Conservation (phyloP, 1,140 invertebrate genomes). For the Plutomurus gul region DNA sequence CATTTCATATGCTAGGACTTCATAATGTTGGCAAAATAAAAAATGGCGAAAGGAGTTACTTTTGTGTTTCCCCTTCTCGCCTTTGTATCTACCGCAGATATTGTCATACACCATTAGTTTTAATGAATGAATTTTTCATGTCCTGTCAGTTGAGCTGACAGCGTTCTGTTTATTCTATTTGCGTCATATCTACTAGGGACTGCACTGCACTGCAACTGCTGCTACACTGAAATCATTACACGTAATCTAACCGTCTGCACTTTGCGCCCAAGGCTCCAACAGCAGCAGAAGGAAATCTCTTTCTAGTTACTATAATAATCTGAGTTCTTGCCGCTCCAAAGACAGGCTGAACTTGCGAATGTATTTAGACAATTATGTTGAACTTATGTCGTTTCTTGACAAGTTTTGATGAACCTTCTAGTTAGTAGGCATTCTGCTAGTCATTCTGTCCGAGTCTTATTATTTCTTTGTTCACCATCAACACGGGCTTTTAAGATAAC, state of each 20-base stretch:
- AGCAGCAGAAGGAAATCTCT: background rate
- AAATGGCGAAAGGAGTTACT: no score
- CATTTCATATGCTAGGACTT: no score
- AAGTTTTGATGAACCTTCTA: background rate
- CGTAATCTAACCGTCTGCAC: background rate
- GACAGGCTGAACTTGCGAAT: background rate
- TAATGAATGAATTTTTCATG: background rate
- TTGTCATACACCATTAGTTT: background rate
- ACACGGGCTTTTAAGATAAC: no score
- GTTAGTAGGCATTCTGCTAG: background rate
- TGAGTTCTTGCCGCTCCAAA: background rate
- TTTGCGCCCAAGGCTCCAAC: background rate
- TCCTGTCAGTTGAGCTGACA: background rate
- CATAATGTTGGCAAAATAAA: no score
- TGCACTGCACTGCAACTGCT: background rate
- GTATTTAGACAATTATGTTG: no score
- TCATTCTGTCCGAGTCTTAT: background rate
- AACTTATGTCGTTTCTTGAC: no score
- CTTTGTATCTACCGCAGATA: background rate
- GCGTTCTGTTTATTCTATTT: background rate
- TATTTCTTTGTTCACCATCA: no score
- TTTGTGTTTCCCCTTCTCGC: no score
- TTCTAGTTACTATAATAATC: background rate
- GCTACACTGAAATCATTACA: no score
- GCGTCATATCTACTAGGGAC: background rate